Evolutionary conservation across 2,888 invertebrate species (phyloP), one percentile per base, ranked within the genome.

Genomic region (Thalpophila matura): DNA sequence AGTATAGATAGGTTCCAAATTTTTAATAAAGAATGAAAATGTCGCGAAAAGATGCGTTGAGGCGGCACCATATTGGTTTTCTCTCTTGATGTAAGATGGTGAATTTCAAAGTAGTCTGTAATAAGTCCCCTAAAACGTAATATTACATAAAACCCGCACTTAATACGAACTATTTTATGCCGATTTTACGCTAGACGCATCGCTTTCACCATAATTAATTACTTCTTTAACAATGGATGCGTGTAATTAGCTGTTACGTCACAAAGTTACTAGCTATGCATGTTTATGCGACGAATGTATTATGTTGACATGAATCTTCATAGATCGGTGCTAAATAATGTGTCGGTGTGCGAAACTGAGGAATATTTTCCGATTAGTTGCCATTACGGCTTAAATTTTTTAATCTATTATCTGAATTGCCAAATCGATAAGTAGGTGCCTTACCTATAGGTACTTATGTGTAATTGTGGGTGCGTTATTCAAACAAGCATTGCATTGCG

Each of bases 201-300:
- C 38, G 57, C 71, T 77, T 77, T 77, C 74, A 60, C 67, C 35
- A 16, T 67, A 66, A 66, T 63, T 37, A 53, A 54, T 20, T 57
- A 46, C 40, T 54, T 37, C 24, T 60, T 40, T 54, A 55, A 77
- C 59, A 77, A 77, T 64, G 49, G 46, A 59, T 42, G 60, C 58
- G 60, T 46, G 57, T 66, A 66, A 77, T 70, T 33, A 38, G 10
- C 6, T 12, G 3, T 72, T 61, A 60, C 55, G 49, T 69, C 57
- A 76, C 54, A 64, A 50, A 40, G 53, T 64, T 64, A 33, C 50
- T 33, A 50, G 50, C 14, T 47, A 33, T 56, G 35, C 40, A 47
- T 45, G 35, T 42, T 60, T 55, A 27, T 35, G 38, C 33, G 33
- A 59, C 64, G 61, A 56, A 33, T 37, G 46, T 31, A 31, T 20